A percentile compares a stretch with the other conserved stretches of the same genome.
Evolutionary conservation across 2,113 vertebrate genomes (phyloP).

Genomic region (Mustela lutreola): DNA sequence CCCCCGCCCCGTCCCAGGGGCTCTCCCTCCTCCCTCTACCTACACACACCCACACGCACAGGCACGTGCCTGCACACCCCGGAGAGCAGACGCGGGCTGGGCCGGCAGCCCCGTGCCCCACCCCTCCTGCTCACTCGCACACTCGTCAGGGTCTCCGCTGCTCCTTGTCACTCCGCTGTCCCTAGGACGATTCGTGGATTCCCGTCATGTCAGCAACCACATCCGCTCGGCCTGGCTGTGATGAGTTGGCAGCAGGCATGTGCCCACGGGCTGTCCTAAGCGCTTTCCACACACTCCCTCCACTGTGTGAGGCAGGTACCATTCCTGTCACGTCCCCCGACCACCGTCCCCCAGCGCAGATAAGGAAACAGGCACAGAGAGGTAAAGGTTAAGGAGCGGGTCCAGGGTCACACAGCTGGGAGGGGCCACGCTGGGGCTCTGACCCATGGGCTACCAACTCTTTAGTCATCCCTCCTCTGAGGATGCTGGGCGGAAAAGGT

Average conservation of each 20-base stretch:
- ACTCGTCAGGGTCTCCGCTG: too few species aligned
- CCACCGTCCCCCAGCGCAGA: background rate
- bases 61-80: background rate
- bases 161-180: background rate
- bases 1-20: background rate
- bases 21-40: background rate
- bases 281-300: background rate
- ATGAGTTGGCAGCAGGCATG: fast-evolving
- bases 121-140: background rate
- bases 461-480: background rate
- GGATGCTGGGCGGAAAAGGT: background rate
- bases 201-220: background rate
- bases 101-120: fast-evolving
- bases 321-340: too few species aligned
- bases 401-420: background rate
- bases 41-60: too few species aligned
- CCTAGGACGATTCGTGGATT: too few species aligned
- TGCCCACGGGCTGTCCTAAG: background rate
- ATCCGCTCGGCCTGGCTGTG: too few species aligned
- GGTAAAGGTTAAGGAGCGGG: background rate
- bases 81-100: fast-evolving
- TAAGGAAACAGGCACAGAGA: background rate
- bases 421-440: background rate
- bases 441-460: background rate
- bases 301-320: background rate